Percentiles rank a stretch among this genome's conserved stretches.
phyloP scores from a whole-genome alignment of 2,888 invertebrate genomes.

The Calephelis perditalis region DNA sequence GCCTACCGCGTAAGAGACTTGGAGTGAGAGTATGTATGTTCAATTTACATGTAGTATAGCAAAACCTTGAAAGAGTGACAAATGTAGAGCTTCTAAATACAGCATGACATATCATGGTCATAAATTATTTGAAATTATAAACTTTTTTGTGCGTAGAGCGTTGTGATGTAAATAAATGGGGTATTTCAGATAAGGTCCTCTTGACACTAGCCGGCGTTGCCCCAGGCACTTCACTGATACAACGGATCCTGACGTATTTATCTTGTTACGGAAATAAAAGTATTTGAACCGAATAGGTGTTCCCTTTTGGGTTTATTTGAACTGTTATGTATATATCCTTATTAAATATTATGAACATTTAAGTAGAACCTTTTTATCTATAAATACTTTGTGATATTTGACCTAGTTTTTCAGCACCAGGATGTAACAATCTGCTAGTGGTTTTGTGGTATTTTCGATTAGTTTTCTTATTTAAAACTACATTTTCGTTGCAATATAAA shows the following conservation, averaged over 20 bases:
- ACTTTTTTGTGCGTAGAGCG: not conserved
- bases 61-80: no score
- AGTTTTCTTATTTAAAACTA: no score
- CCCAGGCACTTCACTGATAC: slow-evolving; percentile 5
- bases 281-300: not conserved
- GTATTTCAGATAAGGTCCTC: slow-evolving; percentile 2
- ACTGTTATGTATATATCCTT: not conserved
- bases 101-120: not conserved
- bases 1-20: not conserved
- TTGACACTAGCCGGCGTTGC: slow-evolving; percentile 1
- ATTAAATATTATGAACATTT: no score
- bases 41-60: no score
- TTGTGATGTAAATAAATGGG: not conserved
- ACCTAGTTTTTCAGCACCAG: no score
- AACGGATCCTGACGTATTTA: slow-evolving; percentile 6
- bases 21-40: not conserved
- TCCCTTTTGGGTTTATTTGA: not conserved
- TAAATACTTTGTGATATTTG: no score
- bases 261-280: slow-evolving; percentile 11
- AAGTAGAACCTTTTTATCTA: no score
- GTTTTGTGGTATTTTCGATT: no score
- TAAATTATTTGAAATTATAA: slow-evolving; percentile 4
- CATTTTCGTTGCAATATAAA: no score
- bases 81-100: no score
- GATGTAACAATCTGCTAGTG: no score